Base-by-base conservation (phyloP, 1,140 invertebrate species). In the Drosophila albomicans region DNA sequence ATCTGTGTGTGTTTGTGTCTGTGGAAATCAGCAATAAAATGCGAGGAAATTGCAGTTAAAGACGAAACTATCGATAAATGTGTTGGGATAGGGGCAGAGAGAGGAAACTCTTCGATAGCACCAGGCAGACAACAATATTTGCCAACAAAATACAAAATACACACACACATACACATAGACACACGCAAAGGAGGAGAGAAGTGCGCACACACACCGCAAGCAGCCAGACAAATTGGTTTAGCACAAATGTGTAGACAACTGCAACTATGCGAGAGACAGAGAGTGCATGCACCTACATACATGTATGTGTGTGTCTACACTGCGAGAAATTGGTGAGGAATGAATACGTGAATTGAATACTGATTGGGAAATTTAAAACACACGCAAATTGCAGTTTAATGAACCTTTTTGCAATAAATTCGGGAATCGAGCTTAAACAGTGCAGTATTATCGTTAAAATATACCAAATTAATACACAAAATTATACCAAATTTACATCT, bases 171-270 rank as follows among this genome's bases (percentile, higher is more conserved):
- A 35, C 30, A 62, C 28, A 62, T 68, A 70, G 13, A 56, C 15
- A 59, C 10, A 46, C 13, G 58, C 20, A 35, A 25, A 25, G 20
- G 4, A 25, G n/a, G 38, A 15, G 35, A 11, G 35, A 46, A 54
- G 57, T 65, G 49, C n/a, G 51, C 52, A 70, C 38, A 70, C 38
- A 62, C 61, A 72, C 72, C 58, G 62, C 72, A 76, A 77, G 59
- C 76, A 80, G 84, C 62, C 82, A 87, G 79, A 87, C 82, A 88
- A 87, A 87, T 87, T 82, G 84, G 82, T 88, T 87, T 82, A 87
- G 75, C 80, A 77, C 79, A 86, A 72, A 68, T 20, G 32, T 41
- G 8, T 32, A 66, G 8, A 49, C 13, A 32, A 28, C 32, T 48
- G 28, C 45, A 11, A 58, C 28, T 57, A 20, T 46, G 4, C 16